Evolutionary conservation across 2,113 vertebrate genomes (phyloP).

Genomic region (Nycticorax nycticorax): DNA sequence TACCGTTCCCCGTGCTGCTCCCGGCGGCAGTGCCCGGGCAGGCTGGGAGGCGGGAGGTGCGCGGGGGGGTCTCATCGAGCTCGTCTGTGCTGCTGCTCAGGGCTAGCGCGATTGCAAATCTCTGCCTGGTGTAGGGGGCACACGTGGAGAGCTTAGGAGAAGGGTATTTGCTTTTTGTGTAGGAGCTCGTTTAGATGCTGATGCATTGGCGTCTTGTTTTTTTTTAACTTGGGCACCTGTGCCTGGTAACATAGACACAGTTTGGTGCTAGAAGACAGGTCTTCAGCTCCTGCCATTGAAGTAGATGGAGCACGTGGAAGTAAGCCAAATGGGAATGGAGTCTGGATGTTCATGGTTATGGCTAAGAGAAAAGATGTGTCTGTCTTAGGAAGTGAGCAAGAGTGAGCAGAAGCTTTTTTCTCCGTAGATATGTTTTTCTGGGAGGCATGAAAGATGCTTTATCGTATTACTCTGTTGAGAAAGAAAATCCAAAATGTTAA

Average conservation of each 20-base stretch:
- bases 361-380: not conserved
- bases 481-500: not conserved
- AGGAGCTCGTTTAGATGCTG: not conserved
- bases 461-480: not conserved
- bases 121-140: not conserved
- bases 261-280: not conserved
- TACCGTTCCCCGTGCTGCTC: accelerated
- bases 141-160: not conserved
- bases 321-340: not conserved
- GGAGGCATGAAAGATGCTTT: not conserved
- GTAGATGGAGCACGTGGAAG: not conserved
- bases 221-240: not conserved
- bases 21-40: too few species aligned
- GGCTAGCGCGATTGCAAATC: not conserved
- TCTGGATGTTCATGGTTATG: not conserved
- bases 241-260: not conserved
- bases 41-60: too few species aligned
- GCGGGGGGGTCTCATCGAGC: too few species aligned
- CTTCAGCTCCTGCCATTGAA: not conserved
- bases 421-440: not conserved
- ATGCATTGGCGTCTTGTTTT: not conserved
- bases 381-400: not conserved
- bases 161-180: not conserved
- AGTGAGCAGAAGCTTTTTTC: not conserved
- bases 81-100: not conserved